Evolutionary conservation across 2,113 vertebrate genomes (phyloP).

Genomic region (Dipodomys stephensi): DNA sequence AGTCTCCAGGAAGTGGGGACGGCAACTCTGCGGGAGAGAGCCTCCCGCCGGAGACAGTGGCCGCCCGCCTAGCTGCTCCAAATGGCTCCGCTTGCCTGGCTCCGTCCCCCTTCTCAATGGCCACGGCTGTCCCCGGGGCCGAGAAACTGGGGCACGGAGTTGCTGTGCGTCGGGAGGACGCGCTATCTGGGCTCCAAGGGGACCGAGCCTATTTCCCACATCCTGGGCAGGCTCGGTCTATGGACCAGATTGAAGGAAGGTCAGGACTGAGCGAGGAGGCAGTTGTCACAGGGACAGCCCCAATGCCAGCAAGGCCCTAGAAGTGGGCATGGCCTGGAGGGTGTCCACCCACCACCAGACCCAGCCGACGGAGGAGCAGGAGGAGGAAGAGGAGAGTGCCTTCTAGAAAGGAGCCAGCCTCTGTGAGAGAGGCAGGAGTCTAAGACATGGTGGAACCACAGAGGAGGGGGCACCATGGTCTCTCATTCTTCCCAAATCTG

Average conservation of each 20-base stretch:
- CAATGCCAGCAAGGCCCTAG: accelerated
- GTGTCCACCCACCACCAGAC: neutral
- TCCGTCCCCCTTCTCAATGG: neutral
- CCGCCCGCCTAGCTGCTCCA: neutral
- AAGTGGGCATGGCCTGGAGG: neutral
- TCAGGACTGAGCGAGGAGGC: accelerated
- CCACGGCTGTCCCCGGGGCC: neutral
- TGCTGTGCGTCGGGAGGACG: accelerated
- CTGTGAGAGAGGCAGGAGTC: too few relatives aligned
- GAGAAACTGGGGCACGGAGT: conserved; percentile 39
- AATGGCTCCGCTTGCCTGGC: accelerated
- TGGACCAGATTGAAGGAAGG: neutral
- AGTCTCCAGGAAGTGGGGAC: neutral
- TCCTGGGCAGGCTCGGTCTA: neutral
- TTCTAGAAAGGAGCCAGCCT: too few relatives aligned
- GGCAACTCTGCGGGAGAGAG: accelerated
- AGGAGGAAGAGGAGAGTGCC: neutral
- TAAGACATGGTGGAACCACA: accelerated
- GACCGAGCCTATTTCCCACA: accelerated
- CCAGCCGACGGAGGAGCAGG: neutral
- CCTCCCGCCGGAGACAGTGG: neutral
- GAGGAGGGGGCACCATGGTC: too few relatives aligned
- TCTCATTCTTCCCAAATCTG: too few relatives aligned
- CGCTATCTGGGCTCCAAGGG: accelerated
- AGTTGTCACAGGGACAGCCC: too few relatives aligned